Percentiles rank a stretch among this genome's conserved stretches.
phyloP scores from a whole-genome alignment of 2,113 vertebrate species.

The Campylomormyrus numenius region DNA sequence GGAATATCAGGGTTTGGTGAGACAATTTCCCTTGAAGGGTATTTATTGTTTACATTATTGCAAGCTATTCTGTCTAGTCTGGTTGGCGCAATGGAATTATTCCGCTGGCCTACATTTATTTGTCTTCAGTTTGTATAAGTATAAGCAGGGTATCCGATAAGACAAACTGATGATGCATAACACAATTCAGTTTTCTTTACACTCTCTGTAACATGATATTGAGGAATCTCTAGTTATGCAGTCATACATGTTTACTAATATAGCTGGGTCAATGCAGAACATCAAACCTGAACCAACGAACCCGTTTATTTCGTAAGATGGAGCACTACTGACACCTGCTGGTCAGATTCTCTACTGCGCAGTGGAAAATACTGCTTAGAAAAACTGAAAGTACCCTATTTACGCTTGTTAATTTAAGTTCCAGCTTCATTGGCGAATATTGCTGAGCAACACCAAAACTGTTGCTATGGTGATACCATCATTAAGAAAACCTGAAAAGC shows the following conservation, averaged over 20 bases:
- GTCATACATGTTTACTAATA: background rate
- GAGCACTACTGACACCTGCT: constrained; percentile 12
- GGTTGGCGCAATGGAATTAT: background rate
- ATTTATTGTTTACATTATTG: background rate
- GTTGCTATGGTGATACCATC: constrained; percentile 68
- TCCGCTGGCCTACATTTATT: background rate
- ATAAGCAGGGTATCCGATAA: background rate
- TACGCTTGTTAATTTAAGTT: background rate
- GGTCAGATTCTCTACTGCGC: background rate
- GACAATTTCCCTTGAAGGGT: background rate
- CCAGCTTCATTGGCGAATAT: constrained; percentile 51
- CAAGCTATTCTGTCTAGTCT: background rate
- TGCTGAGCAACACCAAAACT: constrained; percentile 62
- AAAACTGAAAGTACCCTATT: background rate
- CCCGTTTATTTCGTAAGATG: background rate
- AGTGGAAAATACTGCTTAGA: background rate
- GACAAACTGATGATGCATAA: background rate
- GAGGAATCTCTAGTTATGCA: background rate
- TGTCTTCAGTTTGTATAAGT: background rate
- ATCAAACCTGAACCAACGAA: background rate
- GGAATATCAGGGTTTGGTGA: background rate
- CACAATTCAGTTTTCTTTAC: background rate
- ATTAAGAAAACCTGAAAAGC: constrained; percentile 15
- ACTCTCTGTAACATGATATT: background rate
- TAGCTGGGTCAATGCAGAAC: background rate